Evolutionary conservation across 2,797 vertebrate genomes (phyloP).

Genomic region (Aphelocoma californica): DNA sequence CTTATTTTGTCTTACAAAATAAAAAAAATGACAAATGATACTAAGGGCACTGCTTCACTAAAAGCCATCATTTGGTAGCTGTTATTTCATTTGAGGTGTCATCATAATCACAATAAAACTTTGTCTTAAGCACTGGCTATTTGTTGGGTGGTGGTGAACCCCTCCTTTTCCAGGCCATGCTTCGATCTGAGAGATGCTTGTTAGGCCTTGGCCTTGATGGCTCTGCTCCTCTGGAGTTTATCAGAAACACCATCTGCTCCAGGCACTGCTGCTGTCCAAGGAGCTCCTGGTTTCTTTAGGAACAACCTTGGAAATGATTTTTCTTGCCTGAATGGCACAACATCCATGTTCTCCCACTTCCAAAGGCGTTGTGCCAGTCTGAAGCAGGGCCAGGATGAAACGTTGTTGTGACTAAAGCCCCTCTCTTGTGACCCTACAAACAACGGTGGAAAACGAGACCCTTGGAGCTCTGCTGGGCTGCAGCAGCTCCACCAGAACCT

Average conservation of each 20-base stretch:
- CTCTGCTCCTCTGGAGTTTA: neutral
- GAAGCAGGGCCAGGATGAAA: neutral
- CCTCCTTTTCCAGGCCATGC: neutral
- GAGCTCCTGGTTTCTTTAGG: neutral
- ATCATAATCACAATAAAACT: neutral
- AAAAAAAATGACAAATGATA: neutral
- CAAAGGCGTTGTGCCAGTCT: fast-evolving
- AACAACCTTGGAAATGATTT: neutral
- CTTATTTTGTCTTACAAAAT: neutral
- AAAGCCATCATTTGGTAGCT: neutral
- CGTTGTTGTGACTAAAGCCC: neutral
- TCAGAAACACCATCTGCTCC: neutral
- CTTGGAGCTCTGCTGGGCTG: neutral
- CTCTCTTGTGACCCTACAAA: neutral
- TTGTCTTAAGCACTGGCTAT: neutral
- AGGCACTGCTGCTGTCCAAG: neutral
- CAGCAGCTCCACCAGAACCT: neutral
- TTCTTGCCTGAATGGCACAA: neutral
- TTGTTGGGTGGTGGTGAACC: neutral
- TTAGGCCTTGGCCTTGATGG: neutral
- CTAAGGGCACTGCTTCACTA: neutral
- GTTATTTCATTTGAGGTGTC: neutral
- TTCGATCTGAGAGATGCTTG: neutral
- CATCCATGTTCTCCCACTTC: neutral
- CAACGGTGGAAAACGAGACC: fast-evolving